These are phyloP conservation scores for Zelleria hepariella DNA, from an alignment of 2,888 invertebrate species.

Conservation along the genomic window DNA sequence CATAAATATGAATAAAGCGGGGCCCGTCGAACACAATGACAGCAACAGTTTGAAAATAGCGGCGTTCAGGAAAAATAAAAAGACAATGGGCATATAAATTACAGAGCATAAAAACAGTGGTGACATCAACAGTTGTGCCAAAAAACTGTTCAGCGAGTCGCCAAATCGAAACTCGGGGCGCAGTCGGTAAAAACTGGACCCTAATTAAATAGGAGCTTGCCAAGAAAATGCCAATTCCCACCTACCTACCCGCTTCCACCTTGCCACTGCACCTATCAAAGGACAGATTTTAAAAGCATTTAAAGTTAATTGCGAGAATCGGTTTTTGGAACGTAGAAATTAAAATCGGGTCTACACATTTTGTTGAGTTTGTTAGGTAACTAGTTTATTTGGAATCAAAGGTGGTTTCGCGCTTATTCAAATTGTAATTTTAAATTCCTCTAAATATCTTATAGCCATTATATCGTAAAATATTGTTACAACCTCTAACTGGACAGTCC, in stretches of 20 bases:
- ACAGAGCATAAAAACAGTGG: constrained; percentile 35
- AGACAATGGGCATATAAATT: constrained; percentile 38
- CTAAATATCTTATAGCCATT: no score
- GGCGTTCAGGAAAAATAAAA: constrained; percentile 20
- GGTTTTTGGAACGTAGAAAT: not conserved
- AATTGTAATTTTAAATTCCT: no score
- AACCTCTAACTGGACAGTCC: no score
- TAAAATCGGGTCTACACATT: not conserved
- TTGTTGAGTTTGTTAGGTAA: not conserved
- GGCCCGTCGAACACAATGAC: constrained; percentile 17
- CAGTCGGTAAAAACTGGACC: constrained; percentile 32
- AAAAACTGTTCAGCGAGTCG: constrained; percentile 25
- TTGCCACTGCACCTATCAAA: not conserved
- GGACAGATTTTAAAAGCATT: not conserved
- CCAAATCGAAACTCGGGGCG: constrained; percentile 19
- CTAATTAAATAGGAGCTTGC: constrained; percentile 47
- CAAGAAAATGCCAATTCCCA: constrained; percentile 45
- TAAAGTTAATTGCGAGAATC: not conserved
- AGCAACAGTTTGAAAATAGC: constrained; percentile 34
- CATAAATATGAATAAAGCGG: constrained; percentile 15
- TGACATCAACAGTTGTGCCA: constrained; percentile 36
- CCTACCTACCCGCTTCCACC: not conserved
- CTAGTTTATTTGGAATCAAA: no score
- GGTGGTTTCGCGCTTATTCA: no score
- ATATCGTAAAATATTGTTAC: no score